Conservation (phyloP, 2,113 vertebrate genomes). For the Lampris incognitus region DNA sequence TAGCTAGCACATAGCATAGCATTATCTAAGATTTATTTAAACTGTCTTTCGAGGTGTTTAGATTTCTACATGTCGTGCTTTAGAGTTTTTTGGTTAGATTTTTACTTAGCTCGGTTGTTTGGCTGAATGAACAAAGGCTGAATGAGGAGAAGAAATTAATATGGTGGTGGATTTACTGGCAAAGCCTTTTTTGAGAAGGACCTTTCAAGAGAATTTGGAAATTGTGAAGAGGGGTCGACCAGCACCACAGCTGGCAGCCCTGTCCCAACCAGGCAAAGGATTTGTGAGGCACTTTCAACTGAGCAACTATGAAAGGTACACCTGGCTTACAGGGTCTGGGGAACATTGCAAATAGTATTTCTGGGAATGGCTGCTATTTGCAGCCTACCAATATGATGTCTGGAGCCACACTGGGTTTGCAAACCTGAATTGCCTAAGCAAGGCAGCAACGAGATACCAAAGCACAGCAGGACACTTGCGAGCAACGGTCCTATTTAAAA, state of each 20-base stretch:
- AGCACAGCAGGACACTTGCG: conserved; percentile 1
- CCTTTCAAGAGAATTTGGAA: conserved; percentile 3
- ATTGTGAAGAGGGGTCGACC: conserved; percentile 4
- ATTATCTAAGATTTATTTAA: too few relatives aligned
- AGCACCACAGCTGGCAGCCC: background rate
- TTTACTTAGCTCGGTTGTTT: too few relatives aligned
- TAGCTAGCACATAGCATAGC: too few relatives aligned
- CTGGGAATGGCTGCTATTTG: too few relatives aligned
- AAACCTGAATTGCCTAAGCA: conserved; percentile 3
- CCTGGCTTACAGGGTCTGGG: conserved; percentile 2
- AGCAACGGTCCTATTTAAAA: conserved; percentile 14
- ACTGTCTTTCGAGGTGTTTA: too few relatives aligned
- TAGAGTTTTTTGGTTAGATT: too few relatives aligned
- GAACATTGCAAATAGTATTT: background rate
- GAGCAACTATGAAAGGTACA: background rate
- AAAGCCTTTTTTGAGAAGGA: conserved; percentile 9
- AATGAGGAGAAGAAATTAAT: conserved; percentile 3
- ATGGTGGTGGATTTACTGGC: background rate
- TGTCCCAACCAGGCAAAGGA: conserved; percentile 3
- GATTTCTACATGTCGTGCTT: too few relatives aligned
- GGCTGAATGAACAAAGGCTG: background rate
- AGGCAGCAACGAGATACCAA: conserved; percentile 24
- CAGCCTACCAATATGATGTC: too few relatives aligned
- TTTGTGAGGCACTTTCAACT: background rate
- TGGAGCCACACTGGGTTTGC: conserved; percentile 2